Evolutionary conservation across 1,140 invertebrate species (phyloP), one percentile per base, ranked within the genome.

Genomic region (Drosophila punjabiensis): DNA sequence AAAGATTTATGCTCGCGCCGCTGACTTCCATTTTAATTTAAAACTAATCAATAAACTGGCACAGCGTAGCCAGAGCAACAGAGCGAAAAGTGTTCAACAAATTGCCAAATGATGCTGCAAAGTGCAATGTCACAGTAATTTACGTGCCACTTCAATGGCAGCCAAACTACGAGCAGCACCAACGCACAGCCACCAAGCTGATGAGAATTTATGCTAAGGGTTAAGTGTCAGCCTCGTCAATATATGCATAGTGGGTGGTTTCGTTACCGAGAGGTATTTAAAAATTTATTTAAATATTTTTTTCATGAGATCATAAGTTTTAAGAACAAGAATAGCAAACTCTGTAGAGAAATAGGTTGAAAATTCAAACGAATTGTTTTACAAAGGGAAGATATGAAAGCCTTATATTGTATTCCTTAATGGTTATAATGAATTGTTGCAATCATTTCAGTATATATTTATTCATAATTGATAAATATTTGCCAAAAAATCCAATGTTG

Each of bases 71-170:
- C 14, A 28, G 39, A 73, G 35, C 64, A 53, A 24, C 24, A 24
- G 24, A 24, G 32, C 59, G 37, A 50, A 68, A 67, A 80, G 50
- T 50, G 68, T 62, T 52, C 82, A 85, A 85, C 77, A 75, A 80
- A 81, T 81, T 67, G 77, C 82, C 73, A 89, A 86, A 86, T 76
- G 82, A 82, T 82, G 86, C 35, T 66, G 75, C 79, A 82, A 89
- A 85, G 86, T 90, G 85, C 86, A 89, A 90, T 89, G 85, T 89
- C 85, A 89, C 85, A 89, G 85, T 89, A 90, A 89, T 89, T 89
- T 89, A 90, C 85, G 65, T 79, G 81, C 77, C 84, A 81, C 65
- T 58, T 39, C 61, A 66, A 76, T 75, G 76, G 45, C 69, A 66
- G 18, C 28, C 50, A 53, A 53, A 18, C 50, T 32, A 62, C 53